Evolutionary conservation across 30 jellyfish, hydroid and myxozoan genomes (phyloP).

Genomic region (Chrysaora quinquecirrha): DNA sequence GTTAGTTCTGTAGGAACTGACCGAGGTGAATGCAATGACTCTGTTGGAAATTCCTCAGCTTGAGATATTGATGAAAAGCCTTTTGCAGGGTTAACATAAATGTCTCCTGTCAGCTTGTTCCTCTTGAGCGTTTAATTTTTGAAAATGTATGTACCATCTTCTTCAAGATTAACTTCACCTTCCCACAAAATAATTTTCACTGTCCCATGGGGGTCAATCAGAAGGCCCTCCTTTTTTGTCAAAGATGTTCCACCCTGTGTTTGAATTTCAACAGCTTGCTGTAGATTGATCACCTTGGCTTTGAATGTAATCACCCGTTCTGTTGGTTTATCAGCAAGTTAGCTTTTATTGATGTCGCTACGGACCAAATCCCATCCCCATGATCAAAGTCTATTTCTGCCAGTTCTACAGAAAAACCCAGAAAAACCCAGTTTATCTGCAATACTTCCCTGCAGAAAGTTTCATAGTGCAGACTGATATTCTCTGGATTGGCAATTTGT

Average conservation of each 20-base stretch:
- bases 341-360: background rate
- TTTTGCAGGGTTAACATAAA: conserved; percentile 5
- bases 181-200: background rate
- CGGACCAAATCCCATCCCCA: background rate
- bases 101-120: conserved; percentile 14
- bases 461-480: too few species aligned
- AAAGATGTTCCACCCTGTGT: conserved; percentile 13
- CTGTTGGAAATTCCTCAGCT: background rate
- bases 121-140: background rate
- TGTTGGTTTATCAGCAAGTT: background rate
- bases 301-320: background rate
- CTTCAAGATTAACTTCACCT: too few species aligned
- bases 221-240: conserved; percentile 1
- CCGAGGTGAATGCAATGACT: background rate
- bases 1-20: background rate
- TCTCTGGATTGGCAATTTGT: too few species aligned
- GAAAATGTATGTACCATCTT: conserved; percentile 8
- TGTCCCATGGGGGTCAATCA: conserved; percentile 4
- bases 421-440: too few species aligned
- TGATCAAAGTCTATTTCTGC: background rate
- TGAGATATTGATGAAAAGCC: background rate
- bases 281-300: background rate
- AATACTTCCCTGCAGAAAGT: too few species aligned
- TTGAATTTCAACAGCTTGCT: background rate
- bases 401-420: too few species aligned